A percentile compares a stretch with the other conserved stretches of the same genome.
Conservation (phyloP, 2,888 invertebrate species). For the Drosophila tanythrix region DNA sequence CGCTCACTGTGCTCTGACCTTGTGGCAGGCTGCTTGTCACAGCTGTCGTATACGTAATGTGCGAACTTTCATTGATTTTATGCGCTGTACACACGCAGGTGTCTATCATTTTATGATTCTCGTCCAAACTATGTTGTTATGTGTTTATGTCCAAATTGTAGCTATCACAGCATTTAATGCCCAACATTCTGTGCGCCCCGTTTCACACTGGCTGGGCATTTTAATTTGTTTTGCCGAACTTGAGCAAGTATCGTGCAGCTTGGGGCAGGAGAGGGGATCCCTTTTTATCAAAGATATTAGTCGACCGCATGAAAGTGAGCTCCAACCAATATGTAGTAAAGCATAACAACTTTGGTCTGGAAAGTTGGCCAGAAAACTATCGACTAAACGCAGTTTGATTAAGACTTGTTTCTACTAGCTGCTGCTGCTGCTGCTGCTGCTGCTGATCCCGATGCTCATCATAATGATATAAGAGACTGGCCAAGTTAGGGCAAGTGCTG, state of each 20-base stretch:
- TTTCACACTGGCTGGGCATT: constrained; percentile 19
- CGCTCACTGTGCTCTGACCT: constrained; percentile 31
- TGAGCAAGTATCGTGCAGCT: constrained; percentile 7
- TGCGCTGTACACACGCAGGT: constrained; percentile 38
- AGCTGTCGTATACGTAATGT: constrained; percentile 41
- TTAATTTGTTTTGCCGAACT: constrained; percentile 52
- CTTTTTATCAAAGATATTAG: constrained; percentile 63
- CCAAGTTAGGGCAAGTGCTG: constrained; percentile 24
- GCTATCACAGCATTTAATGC: constrained; percentile 38
- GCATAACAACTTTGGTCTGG: constrained; percentile 56
- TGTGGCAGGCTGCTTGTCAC: constrained; percentile 29
- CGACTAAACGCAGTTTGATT: constrained; percentile 35
- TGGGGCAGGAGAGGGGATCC: not conserved
- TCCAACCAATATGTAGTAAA: constrained; percentile 44
- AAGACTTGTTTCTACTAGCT: constrained; percentile 26
- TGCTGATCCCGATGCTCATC: constrained; percentile 10
- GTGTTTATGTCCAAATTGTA: constrained; percentile 36
- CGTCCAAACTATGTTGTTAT: constrained; percentile 22
- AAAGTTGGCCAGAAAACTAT: constrained; percentile 15
- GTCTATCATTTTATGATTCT: constrained; percentile 34
- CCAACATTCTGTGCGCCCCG: constrained; percentile 2
- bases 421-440: not conserved
- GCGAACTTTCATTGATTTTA: constrained; percentile 56
- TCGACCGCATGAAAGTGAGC: constrained; percentile 44
- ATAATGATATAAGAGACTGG: constrained; percentile 14